A percentile compares a stretch with the other conserved stretches of the same genome.
Evolutionary conservation across 2,888 invertebrate species (phyloP).

Genomic region (Euproctis similis): DNA sequence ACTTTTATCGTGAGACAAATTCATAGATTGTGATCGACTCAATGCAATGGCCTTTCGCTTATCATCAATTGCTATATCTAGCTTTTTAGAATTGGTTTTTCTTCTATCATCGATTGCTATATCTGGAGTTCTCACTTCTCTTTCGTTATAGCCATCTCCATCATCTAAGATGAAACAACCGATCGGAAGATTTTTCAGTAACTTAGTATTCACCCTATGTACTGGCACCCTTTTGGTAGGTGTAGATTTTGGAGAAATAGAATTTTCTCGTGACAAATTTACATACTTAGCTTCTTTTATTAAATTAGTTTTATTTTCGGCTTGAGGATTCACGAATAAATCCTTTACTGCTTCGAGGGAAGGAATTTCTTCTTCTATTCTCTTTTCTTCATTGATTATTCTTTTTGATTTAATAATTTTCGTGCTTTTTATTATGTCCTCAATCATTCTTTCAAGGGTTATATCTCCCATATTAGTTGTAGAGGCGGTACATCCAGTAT

Average conservation of each 20-base stretch:
- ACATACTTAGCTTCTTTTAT: conserved; percentile 66
- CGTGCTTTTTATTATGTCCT: conserved; percentile 77
- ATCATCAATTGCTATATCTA: conserved; percentile 39
- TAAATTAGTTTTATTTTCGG: conserved; percentile 56
- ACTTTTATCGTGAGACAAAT: conserved; percentile 32
- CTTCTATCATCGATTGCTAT: conserved; percentile 28
- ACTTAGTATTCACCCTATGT: conserved; percentile 50
- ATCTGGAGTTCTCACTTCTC: conserved; percentile 68
- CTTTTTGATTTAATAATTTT: conserved; percentile 63
- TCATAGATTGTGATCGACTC: conserved; percentile 58
- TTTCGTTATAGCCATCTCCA: conserved; percentile 65
- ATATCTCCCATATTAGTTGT: conserved; percentile 72
- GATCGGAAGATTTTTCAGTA: conserved; percentile 61
- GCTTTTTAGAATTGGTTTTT: conserved; percentile 24
- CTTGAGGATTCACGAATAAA: conserved; percentile 59
- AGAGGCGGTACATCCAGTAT: conserved; percentile 62
- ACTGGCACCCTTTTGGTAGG: conserved; percentile 53
- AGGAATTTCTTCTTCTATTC: conserved; percentile 44
- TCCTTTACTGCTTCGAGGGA: conserved; percentile 48
- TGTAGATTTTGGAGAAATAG: conserved; percentile 56
- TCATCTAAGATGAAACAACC: conserved; percentile 67
- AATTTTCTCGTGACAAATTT: conserved; percentile 61
- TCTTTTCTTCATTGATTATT: conserved; percentile 32
- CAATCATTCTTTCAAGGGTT: conserved; percentile 77
- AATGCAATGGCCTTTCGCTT: conserved; percentile 27